Conservation (phyloP, 2,113 vertebrate genomes). For the Grammomys dolichurus region DNA sequence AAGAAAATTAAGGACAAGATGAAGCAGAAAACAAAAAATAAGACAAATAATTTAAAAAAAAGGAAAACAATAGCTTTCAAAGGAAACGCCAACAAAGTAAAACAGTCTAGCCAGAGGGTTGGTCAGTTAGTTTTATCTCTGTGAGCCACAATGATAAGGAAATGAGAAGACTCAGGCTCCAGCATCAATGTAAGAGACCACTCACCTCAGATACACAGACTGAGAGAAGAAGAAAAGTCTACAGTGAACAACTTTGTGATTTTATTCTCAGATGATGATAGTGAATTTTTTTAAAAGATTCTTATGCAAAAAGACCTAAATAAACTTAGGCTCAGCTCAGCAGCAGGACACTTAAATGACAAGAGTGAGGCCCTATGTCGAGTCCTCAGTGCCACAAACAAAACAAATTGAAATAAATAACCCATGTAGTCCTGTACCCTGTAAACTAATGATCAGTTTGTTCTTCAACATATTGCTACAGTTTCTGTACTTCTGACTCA, state of each 20-base stretch:
- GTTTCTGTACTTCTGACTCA: neutral
- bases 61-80: conserved; percentile 4
- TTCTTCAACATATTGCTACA: neutral
- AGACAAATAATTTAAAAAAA: neutral
- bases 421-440: neutral
- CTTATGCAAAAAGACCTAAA: neutral
- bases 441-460: neutral
- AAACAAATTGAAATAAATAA: neutral
- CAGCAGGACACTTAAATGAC: neutral
- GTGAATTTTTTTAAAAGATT: neutral
- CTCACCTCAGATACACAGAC: neutral
- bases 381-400: neutral
- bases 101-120: neutral
- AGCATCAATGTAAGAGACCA: neutral
- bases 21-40: neutral
- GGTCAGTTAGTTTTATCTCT: neutral
- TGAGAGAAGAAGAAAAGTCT: neutral
- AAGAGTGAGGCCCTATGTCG: neutral
- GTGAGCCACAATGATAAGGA: neutral
- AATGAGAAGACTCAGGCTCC: neutral
- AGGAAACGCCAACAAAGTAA: neutral
- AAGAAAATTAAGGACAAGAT: neutral
- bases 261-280: neutral
- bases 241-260: neutral
- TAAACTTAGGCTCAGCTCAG: neutral